Evolutionary conservation across 2,797 vertebrate genomes (phyloP).

Genomic region (Cynopterus sphinx): DNA sequence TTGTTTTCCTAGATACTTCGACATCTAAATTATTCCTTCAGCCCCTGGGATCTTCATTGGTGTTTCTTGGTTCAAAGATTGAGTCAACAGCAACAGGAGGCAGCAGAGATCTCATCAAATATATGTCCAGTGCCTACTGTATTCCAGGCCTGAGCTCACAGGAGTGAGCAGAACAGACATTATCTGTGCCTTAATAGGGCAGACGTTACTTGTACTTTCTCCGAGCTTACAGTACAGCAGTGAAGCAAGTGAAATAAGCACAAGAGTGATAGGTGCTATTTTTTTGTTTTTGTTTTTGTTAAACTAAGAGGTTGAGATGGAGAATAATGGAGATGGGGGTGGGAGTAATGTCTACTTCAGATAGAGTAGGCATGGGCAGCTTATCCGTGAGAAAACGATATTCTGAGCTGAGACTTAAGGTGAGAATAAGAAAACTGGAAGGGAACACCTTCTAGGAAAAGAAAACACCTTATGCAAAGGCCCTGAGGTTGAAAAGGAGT

Average conservation of each 20-base stretch:
- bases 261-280: neutral
- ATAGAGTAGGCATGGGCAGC: neutral
- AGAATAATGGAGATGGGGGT: neutral
- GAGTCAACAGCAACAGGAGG: neutral
- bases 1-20: neutral
- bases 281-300: too few species aligned
- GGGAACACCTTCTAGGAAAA: neutral
- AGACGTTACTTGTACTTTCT: neutral
- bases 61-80: neutral
- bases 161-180: neutral
- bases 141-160: neutral
- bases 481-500: neutral
- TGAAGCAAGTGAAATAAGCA: neutral
- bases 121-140: accelerated
- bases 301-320: neutral
- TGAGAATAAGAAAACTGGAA: neutral
- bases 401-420: neutral
- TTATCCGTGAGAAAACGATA: neutral
- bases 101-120: neutral
- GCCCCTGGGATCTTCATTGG: neutral
- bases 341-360: neutral
- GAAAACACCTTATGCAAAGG: neutral
- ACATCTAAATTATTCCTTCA: neutral
- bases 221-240: neutral
- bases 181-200: neutral